Conservation (phyloP, 2,797 vertebrate genomes). For the Gallinago stenura region DNA sequence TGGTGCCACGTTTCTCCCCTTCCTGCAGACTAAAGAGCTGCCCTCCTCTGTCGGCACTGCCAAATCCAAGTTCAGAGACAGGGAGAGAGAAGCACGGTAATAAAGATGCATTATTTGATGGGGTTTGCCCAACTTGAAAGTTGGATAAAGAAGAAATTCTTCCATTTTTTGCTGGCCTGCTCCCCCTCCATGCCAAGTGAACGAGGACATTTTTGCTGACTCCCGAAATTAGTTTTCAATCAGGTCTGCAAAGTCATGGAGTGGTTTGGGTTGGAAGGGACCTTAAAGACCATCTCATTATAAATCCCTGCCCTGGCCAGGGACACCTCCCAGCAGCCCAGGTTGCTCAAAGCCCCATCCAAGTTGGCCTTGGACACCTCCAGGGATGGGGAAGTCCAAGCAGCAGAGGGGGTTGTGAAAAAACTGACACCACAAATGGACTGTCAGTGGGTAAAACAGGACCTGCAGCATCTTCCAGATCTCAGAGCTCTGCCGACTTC, state of each 20-base stretch:
- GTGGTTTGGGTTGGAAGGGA: not conserved
- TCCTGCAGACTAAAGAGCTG: not conserved
- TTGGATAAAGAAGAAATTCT: not conserved
- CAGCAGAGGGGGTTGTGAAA: not conserved
- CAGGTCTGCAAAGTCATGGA: not conserved
- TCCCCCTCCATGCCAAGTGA: not conserved
- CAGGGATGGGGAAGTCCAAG: not conserved
- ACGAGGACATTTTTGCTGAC: not conserved
- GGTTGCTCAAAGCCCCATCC: not conserved
- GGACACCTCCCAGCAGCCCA: not conserved
- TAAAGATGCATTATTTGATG: not conserved
- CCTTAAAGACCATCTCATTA: not conserved
- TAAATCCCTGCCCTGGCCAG: not conserved
- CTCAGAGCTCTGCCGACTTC: not conserved
- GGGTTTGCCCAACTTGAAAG: not conserved
- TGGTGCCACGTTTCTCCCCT: not conserved
- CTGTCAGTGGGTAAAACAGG: not conserved
- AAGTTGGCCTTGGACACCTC: not conserved
- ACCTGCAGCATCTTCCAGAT: not conserved
- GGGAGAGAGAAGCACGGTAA: not conserved
- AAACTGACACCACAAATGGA: not conserved
- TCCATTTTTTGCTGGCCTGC: not conserved
- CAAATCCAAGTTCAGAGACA: not conserved
- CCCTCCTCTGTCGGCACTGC: not conserved
- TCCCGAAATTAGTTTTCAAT: not conserved